phyloP scores from a whole-genome alignment of 2,888 invertebrate genomes.

The Drosophila maculinotata region DNA sequence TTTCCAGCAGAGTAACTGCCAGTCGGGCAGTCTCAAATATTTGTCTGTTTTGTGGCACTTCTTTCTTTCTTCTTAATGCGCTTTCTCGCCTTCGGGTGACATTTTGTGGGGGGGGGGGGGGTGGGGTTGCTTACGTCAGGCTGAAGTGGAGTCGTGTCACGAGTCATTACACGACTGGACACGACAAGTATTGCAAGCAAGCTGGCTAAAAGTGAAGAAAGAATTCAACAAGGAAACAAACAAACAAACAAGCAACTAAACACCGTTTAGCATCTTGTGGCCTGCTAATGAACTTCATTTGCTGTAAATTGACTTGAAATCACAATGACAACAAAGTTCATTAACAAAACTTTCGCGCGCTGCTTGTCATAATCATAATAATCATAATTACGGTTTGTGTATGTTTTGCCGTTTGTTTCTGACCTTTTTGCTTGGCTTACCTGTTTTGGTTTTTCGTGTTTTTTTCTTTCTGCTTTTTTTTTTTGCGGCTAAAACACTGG shows the following conservation, averaged over 20 bases:
- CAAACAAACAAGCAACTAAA: slow-evolving; percentile 31
- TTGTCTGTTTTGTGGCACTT: slow-evolving; percentile 3
- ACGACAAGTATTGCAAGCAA: slow-evolving; percentile 1
- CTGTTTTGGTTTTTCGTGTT: slow-evolving; percentile 8
- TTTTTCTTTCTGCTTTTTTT: neutral
- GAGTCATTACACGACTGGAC: slow-evolving; percentile 12
- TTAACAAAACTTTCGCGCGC: slow-evolving; percentile 64
- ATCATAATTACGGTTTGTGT: slow-evolving; percentile 55
- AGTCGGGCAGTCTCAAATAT: neutral
- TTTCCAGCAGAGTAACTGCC: neutral
- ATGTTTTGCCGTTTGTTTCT: slow-evolving; percentile 49
- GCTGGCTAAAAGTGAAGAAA: too few relatives aligned
- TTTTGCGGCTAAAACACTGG: slow-evolving; percentile 1
- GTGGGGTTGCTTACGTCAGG: slow-evolving; percentile 13
- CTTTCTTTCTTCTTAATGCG: slow-evolving; percentile 2
- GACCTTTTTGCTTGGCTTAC: slow-evolving; percentile 36
- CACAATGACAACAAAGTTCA: slow-evolving; percentile 66
- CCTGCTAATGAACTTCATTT: slow-evolving; percentile 65
- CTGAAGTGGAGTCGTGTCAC: slow-evolving; percentile 13
- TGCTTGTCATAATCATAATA: slow-evolving; percentile 53
- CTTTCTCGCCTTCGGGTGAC: slow-evolving; percentile 25
- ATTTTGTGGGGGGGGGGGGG: slow-evolving; percentile 4
- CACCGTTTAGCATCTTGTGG: slow-evolving; percentile 37
- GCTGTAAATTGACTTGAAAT: slow-evolving; percentile 56
- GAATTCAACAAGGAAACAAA: slow-evolving; percentile 11